Conservation (phyloP, 2,797 vertebrate species). For the Brachyrhaphis roseni region DNA sequence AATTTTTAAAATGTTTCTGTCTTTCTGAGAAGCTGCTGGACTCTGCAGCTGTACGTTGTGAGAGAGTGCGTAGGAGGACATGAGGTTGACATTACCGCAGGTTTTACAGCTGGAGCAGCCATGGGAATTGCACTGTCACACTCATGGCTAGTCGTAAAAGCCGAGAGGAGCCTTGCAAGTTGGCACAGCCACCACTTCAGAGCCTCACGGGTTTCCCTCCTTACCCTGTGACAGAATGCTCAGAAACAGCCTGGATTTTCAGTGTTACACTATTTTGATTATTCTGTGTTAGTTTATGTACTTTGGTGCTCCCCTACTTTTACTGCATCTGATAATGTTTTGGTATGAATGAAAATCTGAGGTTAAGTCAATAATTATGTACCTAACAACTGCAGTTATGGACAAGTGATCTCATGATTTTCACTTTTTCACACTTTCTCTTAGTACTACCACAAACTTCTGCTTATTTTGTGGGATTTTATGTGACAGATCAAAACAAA, state of each 20-base stretch:
- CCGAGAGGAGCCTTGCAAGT: slow-evolving; percentile 55
- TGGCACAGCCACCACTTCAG: slow-evolving; percentile 59
- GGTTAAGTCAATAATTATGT: background rate
- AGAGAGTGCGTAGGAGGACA: slow-evolving; percentile 38
- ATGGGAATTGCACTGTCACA: slow-evolving; percentile 56
- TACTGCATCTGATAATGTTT: slow-evolving; percentile 1
- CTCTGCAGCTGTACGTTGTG: slow-evolving; percentile 31
- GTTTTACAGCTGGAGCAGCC: slow-evolving; percentile 42
- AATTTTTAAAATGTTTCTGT: slow-evolving; percentile 11
- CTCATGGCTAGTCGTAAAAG: slow-evolving; percentile 59
- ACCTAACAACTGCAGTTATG: background rate
- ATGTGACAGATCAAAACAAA: background rate
- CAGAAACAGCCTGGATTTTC: slow-evolving; percentile 43
- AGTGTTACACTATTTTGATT: slow-evolving; percentile 23
- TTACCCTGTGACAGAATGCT: slow-evolving; percentile 48
- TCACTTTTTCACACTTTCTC: background rate
- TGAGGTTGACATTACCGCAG: slow-evolving; percentile 42
- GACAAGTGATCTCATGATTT: background rate
- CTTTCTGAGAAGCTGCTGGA: slow-evolving; percentile 19
- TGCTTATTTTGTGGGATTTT: background rate
- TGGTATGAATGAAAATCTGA: background rate
- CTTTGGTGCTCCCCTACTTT: background rate
- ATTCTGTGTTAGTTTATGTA: slow-evolving; percentile 11
- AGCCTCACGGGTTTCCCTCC: slow-evolving; percentile 63
- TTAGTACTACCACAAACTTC: background rate